phyloP scores from a whole-genome alignment of 2,113 vertebrate genomes.

The Oenanthe oenanthe region DNA sequence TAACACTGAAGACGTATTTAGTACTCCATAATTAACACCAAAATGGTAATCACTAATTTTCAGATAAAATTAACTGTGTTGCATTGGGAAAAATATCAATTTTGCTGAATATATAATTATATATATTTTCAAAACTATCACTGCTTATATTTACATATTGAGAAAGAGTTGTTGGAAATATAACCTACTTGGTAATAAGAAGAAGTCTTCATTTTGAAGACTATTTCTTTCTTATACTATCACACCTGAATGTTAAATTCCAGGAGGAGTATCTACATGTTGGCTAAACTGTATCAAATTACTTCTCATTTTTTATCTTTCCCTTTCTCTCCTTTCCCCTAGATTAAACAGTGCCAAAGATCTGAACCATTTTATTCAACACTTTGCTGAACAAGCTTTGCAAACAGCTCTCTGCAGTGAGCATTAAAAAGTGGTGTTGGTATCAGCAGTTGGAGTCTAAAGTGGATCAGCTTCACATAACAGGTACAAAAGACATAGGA shows the following conservation, averaged over 20 bases:
- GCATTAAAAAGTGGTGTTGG: not conserved
- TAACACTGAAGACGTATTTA: slow-evolving; percentile 44
- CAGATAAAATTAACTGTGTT: slow-evolving; percentile 72
- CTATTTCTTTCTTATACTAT: slow-evolving; percentile 22
- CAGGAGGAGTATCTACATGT: not conserved
- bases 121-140: slow-evolving; percentile 74
- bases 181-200: slow-evolving; percentile 59
- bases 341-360: not conserved
- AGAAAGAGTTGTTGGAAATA: slow-evolving; percentile 52
- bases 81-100: slow-evolving; percentile 57
- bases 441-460: not conserved
- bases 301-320: not conserved
- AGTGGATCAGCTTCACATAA: not conserved
- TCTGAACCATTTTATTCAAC: not conserved
- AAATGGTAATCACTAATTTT: slow-evolving; percentile 72
- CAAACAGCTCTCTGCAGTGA: not conserved
- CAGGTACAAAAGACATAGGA: not conserved
- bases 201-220: slow-evolving; percentile 34
- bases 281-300: not conserved
- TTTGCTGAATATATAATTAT: slow-evolving; percentile 68
- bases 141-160: slow-evolving; percentile 69
- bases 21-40: slow-evolving; percentile 63
- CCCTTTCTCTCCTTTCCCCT: not conserved
- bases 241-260: slow-evolving; percentile 25
- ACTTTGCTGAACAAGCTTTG: not conserved